Evolutionary conservation across 2,888 invertebrate genomes (phyloP).

Genomic region (Lithophane leautieri): DNA sequence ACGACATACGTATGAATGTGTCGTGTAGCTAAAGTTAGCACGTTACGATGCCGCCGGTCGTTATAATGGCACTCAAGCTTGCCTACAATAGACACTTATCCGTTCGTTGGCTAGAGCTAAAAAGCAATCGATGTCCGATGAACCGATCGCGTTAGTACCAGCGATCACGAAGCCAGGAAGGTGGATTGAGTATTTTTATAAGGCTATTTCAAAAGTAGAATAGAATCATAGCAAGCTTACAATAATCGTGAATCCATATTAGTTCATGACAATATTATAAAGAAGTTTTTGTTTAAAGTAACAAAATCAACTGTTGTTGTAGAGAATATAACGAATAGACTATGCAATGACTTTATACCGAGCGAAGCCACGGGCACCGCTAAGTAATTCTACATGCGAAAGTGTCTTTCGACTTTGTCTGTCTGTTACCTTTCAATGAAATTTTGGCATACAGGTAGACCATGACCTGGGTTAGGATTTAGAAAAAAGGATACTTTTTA

Average conservation of each 20-base stretch:
- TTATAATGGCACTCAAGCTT: constrained; percentile 28
- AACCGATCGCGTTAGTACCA: constrained; percentile 1
- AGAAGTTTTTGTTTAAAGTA: not conserved
- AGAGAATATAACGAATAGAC: not conserved
- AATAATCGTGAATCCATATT: not conserved
- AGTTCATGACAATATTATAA: not conserved
- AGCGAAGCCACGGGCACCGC: too few relatives aligned
- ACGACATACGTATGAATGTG: not conserved
- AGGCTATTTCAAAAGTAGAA: not conserved
- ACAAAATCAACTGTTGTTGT: not conserved
- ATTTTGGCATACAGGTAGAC: too few relatives aligned
- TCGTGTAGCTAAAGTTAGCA: constrained; percentile 3
- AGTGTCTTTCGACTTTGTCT: not conserved
- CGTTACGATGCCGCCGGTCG: constrained; percentile 14
- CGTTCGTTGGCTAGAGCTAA: constrained; percentile 11
- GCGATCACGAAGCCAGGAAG: not conserved
- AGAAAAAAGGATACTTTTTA: not conserved
- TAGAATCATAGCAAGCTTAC: not conserved
- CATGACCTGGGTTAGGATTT: too few relatives aligned
- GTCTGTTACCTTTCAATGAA: not conserved
- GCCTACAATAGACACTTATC: constrained; percentile 35
- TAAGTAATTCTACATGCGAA: not conserved
- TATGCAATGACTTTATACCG: too few relatives aligned
- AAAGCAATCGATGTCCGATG: constrained; percentile 22
- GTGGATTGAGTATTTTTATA: not conserved